Conservation (phyloP, 2,888 invertebrate species). For the Lissonota sp. region DNA sequence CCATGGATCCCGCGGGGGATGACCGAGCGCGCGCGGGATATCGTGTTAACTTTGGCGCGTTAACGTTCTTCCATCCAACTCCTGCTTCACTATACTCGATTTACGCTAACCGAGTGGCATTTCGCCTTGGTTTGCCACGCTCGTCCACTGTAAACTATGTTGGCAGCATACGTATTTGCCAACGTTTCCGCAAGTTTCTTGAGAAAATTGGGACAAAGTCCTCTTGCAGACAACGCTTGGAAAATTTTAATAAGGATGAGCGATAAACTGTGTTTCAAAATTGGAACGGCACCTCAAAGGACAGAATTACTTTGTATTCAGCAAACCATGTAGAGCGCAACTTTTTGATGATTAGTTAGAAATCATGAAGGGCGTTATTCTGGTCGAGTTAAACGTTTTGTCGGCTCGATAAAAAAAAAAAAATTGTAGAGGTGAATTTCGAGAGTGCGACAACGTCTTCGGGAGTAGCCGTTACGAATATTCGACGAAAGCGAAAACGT, state of each 20-base stretch:
- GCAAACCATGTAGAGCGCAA: not conserved
- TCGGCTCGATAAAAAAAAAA: no score
- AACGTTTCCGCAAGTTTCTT: not conserved
- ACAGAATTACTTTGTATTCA: not conserved
- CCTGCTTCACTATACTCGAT: constrained; percentile 35
- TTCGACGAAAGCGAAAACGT: no score
- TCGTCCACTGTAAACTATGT: not conserved
- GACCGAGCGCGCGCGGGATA: constrained; percentile 28
- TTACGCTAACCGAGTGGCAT: constrained; percentile 35
- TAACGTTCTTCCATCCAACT: constrained; percentile 25
- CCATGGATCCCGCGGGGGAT: constrained; percentile 52
- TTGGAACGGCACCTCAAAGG: not conserved
- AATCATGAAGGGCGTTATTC: no score
- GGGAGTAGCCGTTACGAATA: no score
- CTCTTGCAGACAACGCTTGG: not conserved
- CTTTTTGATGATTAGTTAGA: not conserved
- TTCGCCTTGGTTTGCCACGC: constrained; percentile 2
- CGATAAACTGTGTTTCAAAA: not conserved
- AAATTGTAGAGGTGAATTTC: no score
- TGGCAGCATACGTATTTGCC: not conserved
- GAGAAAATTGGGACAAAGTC: not conserved
- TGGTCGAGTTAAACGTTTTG: no score
- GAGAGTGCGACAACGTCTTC: no score
- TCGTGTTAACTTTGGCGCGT: constrained; percentile 56
- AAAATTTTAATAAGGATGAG: not conserved